phyloP scores from a whole-genome alignment of 2,113 vertebrate genomes.

The Echinops telfairi region DNA sequence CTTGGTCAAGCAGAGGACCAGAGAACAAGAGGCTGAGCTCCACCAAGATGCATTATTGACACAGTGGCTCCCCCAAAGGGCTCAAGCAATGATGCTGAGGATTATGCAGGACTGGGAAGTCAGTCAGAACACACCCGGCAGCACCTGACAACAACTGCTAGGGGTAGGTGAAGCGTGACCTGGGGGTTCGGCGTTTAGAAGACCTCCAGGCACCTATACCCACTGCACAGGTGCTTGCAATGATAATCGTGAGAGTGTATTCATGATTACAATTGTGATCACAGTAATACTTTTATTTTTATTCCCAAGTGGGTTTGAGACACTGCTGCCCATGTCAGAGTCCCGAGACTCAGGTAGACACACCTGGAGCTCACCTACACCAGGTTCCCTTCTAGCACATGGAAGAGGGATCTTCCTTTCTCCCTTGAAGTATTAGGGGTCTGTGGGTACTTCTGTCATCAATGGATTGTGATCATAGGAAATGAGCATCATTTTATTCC shows the following conservation, averaged over 20 bases:
- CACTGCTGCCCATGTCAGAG: neutral
- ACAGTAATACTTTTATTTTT: neutral
- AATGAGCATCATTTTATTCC: neutral
- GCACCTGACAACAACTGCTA: neutral
- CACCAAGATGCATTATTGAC: neutral
- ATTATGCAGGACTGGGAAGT: neutral
- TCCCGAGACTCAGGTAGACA: neutral
- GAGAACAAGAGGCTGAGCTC: neutral
- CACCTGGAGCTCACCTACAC: neutral
- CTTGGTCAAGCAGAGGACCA: neutral
- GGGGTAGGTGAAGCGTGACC: neutral
- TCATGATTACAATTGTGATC: neutral
- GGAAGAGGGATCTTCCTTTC: neutral
- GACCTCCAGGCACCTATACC: neutral
- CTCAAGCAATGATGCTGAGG: neutral
- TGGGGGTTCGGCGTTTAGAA: neutral
- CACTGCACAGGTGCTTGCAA: neutral
- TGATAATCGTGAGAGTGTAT: neutral
- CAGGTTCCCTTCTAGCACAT: neutral
- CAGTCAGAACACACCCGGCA: no score
- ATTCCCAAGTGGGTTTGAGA: neutral
- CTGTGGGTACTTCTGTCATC: neutral
- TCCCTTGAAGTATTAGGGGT: neutral
- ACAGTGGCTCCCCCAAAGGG: neutral
- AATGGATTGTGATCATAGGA: neutral